phyloP scores from a whole-genome alignment of 2,113 vertebrate genomes.

The Actenoides hombroni region DNA sequence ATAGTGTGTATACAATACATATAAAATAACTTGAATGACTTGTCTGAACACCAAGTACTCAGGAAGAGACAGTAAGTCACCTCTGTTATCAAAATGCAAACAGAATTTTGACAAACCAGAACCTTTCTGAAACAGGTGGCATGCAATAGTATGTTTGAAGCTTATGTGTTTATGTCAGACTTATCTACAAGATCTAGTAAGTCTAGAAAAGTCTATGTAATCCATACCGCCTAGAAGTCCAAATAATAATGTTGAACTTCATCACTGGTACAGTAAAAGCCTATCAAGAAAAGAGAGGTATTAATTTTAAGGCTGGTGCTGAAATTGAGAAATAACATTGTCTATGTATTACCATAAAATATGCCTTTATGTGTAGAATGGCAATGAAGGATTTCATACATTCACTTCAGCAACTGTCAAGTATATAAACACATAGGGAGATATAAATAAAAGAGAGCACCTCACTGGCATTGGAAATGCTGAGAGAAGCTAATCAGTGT shows the following conservation, averaged over 20 bases:
- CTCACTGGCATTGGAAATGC: not conserved
- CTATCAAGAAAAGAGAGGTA: not conserved
- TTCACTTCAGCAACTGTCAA: not conserved
- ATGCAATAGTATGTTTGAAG: not conserved
- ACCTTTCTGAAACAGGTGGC: conserved; percentile 19
- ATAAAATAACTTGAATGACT: conserved; percentile 42
- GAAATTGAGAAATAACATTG: not conserved
- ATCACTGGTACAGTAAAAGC: not conserved
- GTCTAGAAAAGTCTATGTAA: not conserved
- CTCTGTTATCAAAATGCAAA: conserved; percentile 53
- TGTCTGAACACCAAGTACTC: conserved; percentile 49
- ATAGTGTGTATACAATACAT: conserved; percentile 34
- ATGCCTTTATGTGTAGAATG: not conserved
- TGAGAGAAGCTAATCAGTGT: not conserved
- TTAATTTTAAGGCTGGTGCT: not conserved
- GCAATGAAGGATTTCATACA: not conserved
- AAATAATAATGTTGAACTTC: not conserved
- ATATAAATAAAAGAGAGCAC: not conserved
- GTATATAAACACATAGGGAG: not conserved
- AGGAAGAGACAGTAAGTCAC: conserved; percentile 53
- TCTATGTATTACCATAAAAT: not conserved
- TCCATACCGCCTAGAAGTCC: not conserved
- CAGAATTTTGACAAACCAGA: conserved; percentile 21
- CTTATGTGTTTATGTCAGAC: not conserved
- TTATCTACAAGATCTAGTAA: not conserved